These are phyloP conservation scores for Pollimyrus isidori DNA, from an alignment of 2,113 vertebrate species.

Conservation along the genomic window DNA sequence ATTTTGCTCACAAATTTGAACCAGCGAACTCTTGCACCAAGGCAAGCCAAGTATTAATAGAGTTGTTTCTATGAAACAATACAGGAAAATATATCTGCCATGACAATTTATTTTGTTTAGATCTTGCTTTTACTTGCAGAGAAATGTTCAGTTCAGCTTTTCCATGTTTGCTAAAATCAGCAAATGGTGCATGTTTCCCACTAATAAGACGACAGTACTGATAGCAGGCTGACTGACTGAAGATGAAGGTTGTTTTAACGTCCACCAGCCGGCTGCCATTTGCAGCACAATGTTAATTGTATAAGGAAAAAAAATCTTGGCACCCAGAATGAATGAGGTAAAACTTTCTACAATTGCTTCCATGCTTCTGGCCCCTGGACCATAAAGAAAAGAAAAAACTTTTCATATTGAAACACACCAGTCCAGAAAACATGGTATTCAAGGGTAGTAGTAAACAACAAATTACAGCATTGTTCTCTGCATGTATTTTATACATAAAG, in stretches of 20 bases:
- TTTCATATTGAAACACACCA: background rate
- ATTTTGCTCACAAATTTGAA: slow-evolving; percentile 8
- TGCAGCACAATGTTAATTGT: background rate
- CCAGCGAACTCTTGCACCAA: background rate
- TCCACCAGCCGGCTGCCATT: background rate
- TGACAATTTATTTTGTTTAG: background rate
- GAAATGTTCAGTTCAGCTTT: background rate
- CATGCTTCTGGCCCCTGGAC: background rate
- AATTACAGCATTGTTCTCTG: background rate
- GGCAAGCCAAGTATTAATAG: background rate
- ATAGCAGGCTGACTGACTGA: background rate
- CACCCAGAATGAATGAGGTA: background rate
- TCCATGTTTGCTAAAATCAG: background rate
- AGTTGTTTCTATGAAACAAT: background rate
- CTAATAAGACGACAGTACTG: background rate
- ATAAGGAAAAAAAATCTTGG: background rate
- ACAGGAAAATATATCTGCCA: background rate
- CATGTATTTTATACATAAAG: background rate
- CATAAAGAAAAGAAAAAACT: background rate
- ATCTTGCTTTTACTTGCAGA: background rate
- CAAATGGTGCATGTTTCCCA: background rate
- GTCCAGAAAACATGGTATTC: slow-evolving; percentile 1
- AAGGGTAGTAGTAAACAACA: background rate
- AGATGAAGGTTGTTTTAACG: background rate
- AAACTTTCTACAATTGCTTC: slow-evolving; percentile 8